phyloP scores from a whole-genome alignment of 2,113 vertebrate genomes.

The Mastomys natalensis region DNA sequence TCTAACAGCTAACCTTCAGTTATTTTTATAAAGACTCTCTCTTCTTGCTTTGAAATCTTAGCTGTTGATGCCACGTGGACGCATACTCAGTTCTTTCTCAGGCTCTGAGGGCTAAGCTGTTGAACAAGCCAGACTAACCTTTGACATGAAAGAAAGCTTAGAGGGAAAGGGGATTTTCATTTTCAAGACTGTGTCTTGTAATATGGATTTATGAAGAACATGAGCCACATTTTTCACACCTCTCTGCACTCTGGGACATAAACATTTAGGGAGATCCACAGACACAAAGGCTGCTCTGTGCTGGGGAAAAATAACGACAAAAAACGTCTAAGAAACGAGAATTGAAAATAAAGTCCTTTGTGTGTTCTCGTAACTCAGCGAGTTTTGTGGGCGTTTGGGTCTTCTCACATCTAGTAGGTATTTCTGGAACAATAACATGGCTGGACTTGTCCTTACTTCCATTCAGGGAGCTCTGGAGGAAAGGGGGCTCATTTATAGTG shows the following conservation, averaged over 20 bases:
- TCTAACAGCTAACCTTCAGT: conserved; percentile 1
- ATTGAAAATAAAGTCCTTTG: conserved; percentile 77
- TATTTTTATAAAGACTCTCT: conserved; percentile 67
- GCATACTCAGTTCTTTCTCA: conserved; percentile 48
- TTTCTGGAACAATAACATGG: conserved; percentile 50
- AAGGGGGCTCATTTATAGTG: conserved; percentile 48
- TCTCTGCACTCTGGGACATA: conserved; percentile 76
- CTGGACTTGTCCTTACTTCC: conserved; percentile 53
- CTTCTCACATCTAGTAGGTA: conserved; percentile 74
- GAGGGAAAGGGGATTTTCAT: conserved; percentile 51
- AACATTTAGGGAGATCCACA: conserved; percentile 79
- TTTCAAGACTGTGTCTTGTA: conserved; percentile 43
- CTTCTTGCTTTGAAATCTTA: conserved; percentile 43
- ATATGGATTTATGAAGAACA: conserved; percentile 64
- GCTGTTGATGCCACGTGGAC: conserved; percentile 39
- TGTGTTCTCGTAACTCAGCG: conserved; percentile 57
- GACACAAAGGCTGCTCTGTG: conserved; percentile 69
- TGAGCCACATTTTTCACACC: conserved; percentile 74
- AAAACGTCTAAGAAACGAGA: conserved; percentile 65
- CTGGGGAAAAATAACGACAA: conserved; percentile 75
- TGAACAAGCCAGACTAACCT: conserved; percentile 69
- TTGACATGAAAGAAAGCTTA: conserved; percentile 64
- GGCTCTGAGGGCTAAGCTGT: conserved; percentile 53
- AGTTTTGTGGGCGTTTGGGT: conserved; percentile 71
- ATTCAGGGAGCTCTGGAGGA: conserved; percentile 62